phyloP scores from a whole-genome alignment of 2,113 vertebrate genomes.

The Campylomormyrus numenius region DNA sequence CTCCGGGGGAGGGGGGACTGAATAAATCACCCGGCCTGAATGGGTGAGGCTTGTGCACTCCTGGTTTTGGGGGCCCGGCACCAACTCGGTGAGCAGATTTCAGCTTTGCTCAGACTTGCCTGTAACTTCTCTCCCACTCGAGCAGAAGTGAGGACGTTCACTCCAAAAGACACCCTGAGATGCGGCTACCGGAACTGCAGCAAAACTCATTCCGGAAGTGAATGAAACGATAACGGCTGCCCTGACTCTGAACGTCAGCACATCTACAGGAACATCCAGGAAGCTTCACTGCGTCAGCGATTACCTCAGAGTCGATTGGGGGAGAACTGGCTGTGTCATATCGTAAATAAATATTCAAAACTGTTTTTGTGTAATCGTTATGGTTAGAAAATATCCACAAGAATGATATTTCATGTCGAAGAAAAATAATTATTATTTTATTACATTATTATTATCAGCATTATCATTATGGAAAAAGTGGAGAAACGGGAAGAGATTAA shows the following conservation, averaged over 20 bases:
- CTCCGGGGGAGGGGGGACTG: background rate
- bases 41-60: background rate
- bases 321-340: background rate
- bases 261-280: background rate
- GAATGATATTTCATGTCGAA: background rate
- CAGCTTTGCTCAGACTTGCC: slow-evolving; percentile 47
- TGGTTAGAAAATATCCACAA: background rate
- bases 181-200: background rate
- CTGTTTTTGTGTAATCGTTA: background rate
- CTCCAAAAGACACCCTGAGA: slow-evolving; percentile 20
- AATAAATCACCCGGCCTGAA: background rate
- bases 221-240: background rate
- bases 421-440: background rate
- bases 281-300: background rate
- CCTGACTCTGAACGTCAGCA: background rate
- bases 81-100: slow-evolving; percentile 11
- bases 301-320: background rate
- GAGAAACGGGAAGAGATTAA: background rate
- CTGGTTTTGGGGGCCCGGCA: background rate
- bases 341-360: background rate
- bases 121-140: slow-evolving; percentile 4
- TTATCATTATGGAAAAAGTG: background rate
- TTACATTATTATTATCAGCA: background rate
- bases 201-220: background rate
- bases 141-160: slow-evolving; percentile 32